A percentile compares a stretch with the other conserved stretches of the same genome.
Conservation (phyloP, 2,888 invertebrate genomes). For the Meganola albula region DNA sequence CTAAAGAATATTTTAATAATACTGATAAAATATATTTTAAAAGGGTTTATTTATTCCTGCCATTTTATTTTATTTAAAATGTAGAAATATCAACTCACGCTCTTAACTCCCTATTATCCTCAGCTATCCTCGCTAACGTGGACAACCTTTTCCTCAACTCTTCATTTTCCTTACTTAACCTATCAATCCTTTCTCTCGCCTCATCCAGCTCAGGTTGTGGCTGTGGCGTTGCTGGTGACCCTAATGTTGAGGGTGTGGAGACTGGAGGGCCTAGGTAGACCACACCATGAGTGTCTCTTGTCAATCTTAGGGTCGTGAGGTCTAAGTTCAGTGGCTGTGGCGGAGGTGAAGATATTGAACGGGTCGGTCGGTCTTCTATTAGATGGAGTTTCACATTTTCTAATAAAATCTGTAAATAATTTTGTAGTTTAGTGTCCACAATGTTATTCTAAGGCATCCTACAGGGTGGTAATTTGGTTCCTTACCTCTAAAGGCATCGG, state of each 20-base stretch:
- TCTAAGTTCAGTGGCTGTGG: slow-evolving; percentile 87
- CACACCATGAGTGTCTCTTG: slow-evolving; percentile 84
- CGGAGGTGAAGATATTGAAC: slow-evolving; percentile 87
- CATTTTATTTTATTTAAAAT: too few relatives aligned
- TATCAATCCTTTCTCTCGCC: slow-evolving; percentile 54
- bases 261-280: slow-evolving; percentile 82
- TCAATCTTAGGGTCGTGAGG: slow-evolving; percentile 83
- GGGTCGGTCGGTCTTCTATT: slow-evolving; percentile 89
- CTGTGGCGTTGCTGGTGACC: slow-evolving; percentile 47
- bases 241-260: slow-evolving; percentile 39
- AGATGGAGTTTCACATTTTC: slow-evolving; percentile 86
- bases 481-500: slow-evolving; percentile 89
- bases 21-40: neutral
- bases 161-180: slow-evolving; percentile 66
- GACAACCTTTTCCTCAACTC: slow-evolving; percentile 65
- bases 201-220: slow-evolving; percentile 64
- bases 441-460: too few relatives aligned
- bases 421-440: too few relatives aligned
- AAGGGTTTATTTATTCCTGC: too few relatives aligned
- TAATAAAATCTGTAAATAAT: slow-evolving; percentile 78
- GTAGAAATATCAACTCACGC: slow-evolving; percentile 57
- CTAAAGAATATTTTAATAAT: neutral
- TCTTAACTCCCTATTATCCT: slow-evolving; percentile 72
- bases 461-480: neutral
- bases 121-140: slow-evolving; percentile 71